These are phyloP conservation scores for Mandrillus leucophaeus DNA, from an alignment of 2,113 vertebrate species.

Conservation along the genomic window DNA sequence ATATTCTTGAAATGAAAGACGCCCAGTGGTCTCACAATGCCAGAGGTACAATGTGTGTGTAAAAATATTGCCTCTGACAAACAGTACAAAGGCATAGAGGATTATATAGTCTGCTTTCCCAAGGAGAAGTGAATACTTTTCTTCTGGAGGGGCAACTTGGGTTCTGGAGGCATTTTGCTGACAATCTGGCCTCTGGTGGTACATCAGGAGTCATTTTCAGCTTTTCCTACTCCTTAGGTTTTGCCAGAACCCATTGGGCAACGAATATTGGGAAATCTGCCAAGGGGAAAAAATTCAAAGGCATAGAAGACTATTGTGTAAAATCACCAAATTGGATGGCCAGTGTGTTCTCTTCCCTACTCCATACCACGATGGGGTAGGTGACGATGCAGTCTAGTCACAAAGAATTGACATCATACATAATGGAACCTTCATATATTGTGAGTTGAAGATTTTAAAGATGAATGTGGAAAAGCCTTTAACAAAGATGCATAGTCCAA, in stretches of 20 bases:
- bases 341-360: background rate
- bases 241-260: background rate
- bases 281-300: background rate
- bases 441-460: background rate
- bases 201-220: background rate
- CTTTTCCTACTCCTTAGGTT: background rate
- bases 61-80: background rate
- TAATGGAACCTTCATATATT: background rate
- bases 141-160: background rate
- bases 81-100: background rate
- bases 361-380: background rate
- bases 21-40: background rate
- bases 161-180: background rate
- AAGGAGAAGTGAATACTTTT: background rate
- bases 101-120: background rate
- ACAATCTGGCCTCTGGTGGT: background rate
- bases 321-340: background rate
- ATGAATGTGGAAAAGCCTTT: background rate
- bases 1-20: conserved; percentile 3
- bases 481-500: background rate
- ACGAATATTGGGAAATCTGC: background rate
- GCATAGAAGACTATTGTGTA: background rate
- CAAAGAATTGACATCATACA: background rate
- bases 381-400: background rate
- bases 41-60: background rate